These are phyloP conservation scores for Probaryconus sp. DNA, from an alignment of 1,140 invertebrate species.

Conservation along the genomic window DNA sequence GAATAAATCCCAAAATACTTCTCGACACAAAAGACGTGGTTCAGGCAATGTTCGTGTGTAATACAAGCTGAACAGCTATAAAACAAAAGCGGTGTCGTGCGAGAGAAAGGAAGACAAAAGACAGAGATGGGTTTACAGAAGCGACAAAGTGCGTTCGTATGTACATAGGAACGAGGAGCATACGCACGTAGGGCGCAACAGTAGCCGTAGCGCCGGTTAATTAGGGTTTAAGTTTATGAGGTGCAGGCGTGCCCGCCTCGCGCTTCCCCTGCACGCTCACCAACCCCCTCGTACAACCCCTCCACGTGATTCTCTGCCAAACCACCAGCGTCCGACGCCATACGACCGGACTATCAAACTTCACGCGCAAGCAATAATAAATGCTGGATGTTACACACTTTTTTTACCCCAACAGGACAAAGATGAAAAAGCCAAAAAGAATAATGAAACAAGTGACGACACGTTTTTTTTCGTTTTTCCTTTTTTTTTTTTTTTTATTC, in stretches of 20 bases:
- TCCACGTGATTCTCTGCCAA: constrained; percentile 52
- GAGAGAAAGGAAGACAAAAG: constrained; percentile 46
- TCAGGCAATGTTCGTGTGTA: constrained; percentile 34
- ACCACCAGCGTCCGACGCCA: constrained; percentile 60
- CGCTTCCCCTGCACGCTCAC: constrained; percentile 58
- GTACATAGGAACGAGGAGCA: constrained; percentile 72
- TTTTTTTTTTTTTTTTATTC: too few species aligned
- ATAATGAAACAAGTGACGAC: too few species aligned
- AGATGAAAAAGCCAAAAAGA: too few species aligned
- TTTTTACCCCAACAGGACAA: constrained; percentile 40
- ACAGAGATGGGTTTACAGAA: constrained; percentile 54
- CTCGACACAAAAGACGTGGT: constrained; percentile 43
- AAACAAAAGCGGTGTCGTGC: constrained; percentile 52
- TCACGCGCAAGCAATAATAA: constrained; percentile 70
- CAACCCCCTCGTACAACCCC: constrained; percentile 61
- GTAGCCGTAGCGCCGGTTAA: constrained; percentile 79
- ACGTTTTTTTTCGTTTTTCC: too few species aligned
- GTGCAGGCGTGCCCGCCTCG: constrained; percentile 76
- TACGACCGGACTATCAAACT: constrained; percentile 70
- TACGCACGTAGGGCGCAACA: constrained; percentile 77
- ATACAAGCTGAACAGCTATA: constrained; percentile 52
- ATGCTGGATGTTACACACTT: constrained; percentile 66
- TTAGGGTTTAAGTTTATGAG: constrained; percentile 80
- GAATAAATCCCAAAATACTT: constrained; percentile 46
- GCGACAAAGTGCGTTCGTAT: constrained; percentile 74